Base-by-base conservation (phyloP, 2,888 invertebrate species). In the Acanthosepion pharaonis region DNA sequence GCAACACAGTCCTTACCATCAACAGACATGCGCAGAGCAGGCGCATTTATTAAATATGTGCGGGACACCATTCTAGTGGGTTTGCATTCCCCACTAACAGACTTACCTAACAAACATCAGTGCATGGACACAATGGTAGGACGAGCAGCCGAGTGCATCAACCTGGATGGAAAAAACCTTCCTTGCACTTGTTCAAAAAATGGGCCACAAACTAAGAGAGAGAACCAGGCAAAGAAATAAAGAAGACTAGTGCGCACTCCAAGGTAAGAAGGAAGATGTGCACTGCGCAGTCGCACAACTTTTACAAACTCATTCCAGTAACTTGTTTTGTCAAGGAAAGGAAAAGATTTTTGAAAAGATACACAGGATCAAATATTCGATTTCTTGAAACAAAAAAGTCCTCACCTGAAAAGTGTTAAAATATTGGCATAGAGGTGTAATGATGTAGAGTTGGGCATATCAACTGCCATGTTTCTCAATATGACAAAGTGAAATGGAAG, bases 11-110 rank as follows among this genome's bases (percentile, higher is more conserved):
- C 53, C 49, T 93, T 53, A 93, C 93, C 53, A 93, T 48, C 93
- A 49, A 93, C 49, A 93, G 93, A 93, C 93, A 93, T 93, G 93
- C 93, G 93, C 93, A 93, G 93, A 93, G 48, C 53, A 93, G n/a
- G 49, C 53, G 33, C 93, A 93, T 93, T 93, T 93, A 93, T 93
- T 93, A 93, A 93, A n/a, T 33, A 93, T 51, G 51, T 20, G 53
- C 28, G 53, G 93, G 93, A 51, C 51, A 51, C 18, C 93, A 93
- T 93, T 93, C 93, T 93, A 93, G 93, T 53, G 49, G 93, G 49
- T 33, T n/a, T 33, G 11, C 78, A 78, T 78, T 78, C n/a, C n/a
- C 78, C 11, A 78, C 33, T 78, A 78, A 78, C 78, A 78, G 78
- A 78, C 78, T 78, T 78, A 78, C 78, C 78, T 78, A 78, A 78